Conservation (phyloP, 2,113 vertebrate species). For the Stegastes partitus region DNA sequence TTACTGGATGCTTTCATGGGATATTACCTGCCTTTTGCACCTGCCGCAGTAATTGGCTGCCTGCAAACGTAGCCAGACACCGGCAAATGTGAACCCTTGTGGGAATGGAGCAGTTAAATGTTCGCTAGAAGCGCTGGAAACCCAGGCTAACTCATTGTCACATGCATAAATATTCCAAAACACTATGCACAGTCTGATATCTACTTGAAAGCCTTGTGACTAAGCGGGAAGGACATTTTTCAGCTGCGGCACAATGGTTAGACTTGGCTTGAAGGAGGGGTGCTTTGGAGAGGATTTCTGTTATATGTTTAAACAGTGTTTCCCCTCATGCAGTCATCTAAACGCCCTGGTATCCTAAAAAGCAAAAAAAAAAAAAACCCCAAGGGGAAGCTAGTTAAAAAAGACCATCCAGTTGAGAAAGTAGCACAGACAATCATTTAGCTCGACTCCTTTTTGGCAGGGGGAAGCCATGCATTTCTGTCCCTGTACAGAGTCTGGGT, state of each 20-base stretch:
- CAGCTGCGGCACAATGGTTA: neutral
- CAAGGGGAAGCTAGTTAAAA: constrained; percentile 19
- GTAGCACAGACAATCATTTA: constrained; percentile 28
- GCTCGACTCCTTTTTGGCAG: neutral
- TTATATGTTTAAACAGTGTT: constrained; percentile 50
- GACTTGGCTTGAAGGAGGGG: constrained; percentile 12
- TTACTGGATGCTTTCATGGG: constrained; percentile 29
- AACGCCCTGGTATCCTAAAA: constrained; percentile 13
- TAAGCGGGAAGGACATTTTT: constrained; percentile 11
- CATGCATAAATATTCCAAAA: constrained; percentile 48
- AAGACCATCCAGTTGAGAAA: constrained; percentile 11
- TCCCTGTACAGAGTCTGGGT: constrained; percentile 21
- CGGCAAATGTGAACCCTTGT: constrained; percentile 17
- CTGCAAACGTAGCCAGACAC: constrained; percentile 30
- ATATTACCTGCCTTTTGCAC: constrained; percentile 44
- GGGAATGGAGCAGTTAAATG: constrained; percentile 42
- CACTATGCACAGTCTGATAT: constrained; percentile 43
- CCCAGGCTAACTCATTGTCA: constrained; percentile 23
- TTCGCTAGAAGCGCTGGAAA: constrained; percentile 34
- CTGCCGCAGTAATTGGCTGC: constrained; percentile 49
- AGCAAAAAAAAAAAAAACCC: constrained; percentile 30
- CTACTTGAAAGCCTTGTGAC: constrained; percentile 45
- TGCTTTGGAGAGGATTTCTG: constrained; percentile 9
- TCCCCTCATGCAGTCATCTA: constrained; percentile 25
- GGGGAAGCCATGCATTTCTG: neutral